These are phyloP conservation scores for Schizothorax lantsangensis DNA, from an alignment of 2,797 vertebrate genomes.

Conservation along the genomic window DNA sequence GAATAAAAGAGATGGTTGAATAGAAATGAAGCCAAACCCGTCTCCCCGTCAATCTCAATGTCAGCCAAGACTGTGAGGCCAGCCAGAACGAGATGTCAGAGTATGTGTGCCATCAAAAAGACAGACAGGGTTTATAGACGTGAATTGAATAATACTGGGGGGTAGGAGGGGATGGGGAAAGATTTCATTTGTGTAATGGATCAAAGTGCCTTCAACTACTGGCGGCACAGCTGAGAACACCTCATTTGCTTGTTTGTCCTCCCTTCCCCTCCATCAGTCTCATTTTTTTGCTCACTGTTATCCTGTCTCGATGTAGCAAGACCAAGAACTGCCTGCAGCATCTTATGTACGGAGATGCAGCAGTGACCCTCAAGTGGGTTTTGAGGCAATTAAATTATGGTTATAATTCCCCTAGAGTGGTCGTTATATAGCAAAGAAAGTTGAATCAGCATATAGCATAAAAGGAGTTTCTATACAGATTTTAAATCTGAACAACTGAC, in stretches of 20 bases:
- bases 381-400: neutral
- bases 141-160: conserved; percentile 67
- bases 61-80: conserved; percentile 73
- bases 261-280: neutral
- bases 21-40: conserved; percentile 33
- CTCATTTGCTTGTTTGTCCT: neutral
- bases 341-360: neutral
- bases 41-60: conserved; percentile 68
- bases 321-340: neutral
- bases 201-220: conserved; percentile 44
- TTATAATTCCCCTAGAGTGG: neutral
- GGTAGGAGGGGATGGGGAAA: conserved; percentile 34
- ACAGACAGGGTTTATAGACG: conserved; percentile 54
- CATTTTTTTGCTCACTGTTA: neutral
- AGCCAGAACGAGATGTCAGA: conserved; percentile 54
- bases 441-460: neutral
- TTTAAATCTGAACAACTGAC: neutral
- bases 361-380: neutral
- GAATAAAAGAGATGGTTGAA: neutral
- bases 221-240: neutral
- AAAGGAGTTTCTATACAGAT: neutral
- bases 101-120: conserved; percentile 66
- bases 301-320: neutral
- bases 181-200: conserved; percentile 78
- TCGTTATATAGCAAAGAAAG: neutral